These are phyloP conservation scores for Aleadryas rufinucha DNA, from an alignment of 2,113 vertebrate species.

Conservation along the genomic window DNA sequence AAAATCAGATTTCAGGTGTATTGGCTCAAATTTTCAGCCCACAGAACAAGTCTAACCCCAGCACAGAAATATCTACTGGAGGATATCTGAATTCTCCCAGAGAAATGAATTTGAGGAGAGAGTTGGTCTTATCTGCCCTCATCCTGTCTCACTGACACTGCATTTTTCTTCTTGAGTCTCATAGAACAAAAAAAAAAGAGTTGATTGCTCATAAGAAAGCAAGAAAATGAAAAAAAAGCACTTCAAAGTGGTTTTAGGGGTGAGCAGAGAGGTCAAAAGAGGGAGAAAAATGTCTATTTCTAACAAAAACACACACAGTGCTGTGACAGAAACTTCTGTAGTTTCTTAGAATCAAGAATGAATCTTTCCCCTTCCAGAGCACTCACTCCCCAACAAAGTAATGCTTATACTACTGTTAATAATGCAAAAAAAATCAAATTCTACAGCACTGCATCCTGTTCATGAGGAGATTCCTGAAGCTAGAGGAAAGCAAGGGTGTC, in stretches of 20 bases:
- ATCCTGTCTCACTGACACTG: not conserved
- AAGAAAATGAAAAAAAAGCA: not conserved
- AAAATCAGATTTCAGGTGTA: not conserved
- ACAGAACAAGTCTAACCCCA: not conserved
- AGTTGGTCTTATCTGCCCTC: not conserved
- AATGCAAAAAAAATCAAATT: not conserved
- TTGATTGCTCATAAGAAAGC: not conserved
- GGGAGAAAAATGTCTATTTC: not conserved
- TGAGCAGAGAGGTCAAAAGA: not conserved
- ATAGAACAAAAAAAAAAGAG: not conserved
- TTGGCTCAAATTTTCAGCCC: not conserved
- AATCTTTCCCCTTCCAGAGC: not conserved
- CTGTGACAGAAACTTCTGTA: not conserved
- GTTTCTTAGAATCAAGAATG: not conserved
- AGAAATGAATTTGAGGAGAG: not conserved
- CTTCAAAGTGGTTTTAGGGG: not conserved
- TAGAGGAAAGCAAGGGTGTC: not conserved
- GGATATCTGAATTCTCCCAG: not conserved
- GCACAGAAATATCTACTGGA: not conserved
- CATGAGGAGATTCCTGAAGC: not conserved
- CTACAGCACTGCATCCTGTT: not conserved
- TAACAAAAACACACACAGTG: not conserved
- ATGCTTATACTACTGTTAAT: too few relatives aligned
- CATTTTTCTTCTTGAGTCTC: not conserved
- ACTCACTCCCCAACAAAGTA: fast-evolving